Evolutionary conservation across 2,113 vertebrate species (phyloP).

Genomic region (Phalacrocorax brasilianus): DNA sequence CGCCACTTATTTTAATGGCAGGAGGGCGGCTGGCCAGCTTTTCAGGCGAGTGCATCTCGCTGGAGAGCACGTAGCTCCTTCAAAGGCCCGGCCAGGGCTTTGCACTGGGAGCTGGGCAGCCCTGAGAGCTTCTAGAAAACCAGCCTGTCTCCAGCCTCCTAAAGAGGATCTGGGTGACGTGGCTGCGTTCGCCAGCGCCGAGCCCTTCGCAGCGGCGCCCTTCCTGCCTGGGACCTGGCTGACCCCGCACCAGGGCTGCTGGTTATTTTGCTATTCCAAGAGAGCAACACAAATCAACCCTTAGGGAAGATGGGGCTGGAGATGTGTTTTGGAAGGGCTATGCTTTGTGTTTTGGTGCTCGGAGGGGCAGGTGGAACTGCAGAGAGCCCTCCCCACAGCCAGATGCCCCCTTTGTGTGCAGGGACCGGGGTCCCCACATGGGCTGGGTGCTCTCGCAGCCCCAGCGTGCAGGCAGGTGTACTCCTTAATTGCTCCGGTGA

Average conservation of each 20-base stretch:
- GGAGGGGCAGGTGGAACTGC: not conserved
- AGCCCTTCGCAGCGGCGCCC: not conserved
- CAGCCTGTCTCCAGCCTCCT: not conserved
- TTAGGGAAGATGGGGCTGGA: not conserved
- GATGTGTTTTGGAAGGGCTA: fast-evolving
- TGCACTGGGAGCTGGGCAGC: fast-evolving
- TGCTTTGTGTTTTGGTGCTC: not conserved
- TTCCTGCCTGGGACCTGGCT: fast-evolving
- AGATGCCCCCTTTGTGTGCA: not conserved
- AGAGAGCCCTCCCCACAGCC: not conserved
- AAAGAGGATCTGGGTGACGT: fast-evolving
- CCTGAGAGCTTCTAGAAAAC: not conserved
- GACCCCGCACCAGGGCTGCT: not conserved
- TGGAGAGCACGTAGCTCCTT: not conserved
- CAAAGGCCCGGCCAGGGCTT: not conserved
- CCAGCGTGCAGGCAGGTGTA: not conserved
- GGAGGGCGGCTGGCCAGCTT: not conserved
- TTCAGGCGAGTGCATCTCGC: not conserved
- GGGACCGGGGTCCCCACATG: fast-evolving
- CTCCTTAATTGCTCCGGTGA: not conserved
- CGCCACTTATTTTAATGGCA: not conserved
- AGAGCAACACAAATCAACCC: not conserved
- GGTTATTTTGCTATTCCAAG: not conserved
- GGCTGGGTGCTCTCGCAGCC: not conserved
- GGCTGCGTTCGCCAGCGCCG: fast-evolving